These are phyloP conservation scores for Brachypteracias leptosomus DNA, from an alignment of 2,113 vertebrate genomes.

Conservation along the genomic window DNA sequence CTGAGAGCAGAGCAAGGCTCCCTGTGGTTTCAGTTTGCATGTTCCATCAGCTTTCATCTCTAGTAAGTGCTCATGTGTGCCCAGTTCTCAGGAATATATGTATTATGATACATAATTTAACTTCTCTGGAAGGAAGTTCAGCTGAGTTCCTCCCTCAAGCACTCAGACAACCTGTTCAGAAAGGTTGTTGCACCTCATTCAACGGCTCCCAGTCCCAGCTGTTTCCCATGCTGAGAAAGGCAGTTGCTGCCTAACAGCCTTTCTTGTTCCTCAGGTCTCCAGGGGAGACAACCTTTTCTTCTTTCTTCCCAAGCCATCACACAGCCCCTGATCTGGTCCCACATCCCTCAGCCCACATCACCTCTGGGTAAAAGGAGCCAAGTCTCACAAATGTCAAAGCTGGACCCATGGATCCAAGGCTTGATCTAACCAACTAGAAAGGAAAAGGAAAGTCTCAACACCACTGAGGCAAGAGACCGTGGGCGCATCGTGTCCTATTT, in stretches of 20 bases:
- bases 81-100: background rate
- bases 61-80: accelerated
- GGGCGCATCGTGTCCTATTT: background rate
- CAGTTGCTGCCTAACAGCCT: background rate
- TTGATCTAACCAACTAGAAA: background rate
- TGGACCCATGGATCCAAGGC: background rate
- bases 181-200: background rate
- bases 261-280: background rate
- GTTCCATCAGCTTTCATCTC: background rate
- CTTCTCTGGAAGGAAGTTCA: background rate
- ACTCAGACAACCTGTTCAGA: background rate
- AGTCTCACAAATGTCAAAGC: background rate
- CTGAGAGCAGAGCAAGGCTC: background rate
- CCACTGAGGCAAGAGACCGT: background rate
- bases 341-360: background rate
- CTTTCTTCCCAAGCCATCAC: background rate
- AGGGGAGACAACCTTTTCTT: background rate
- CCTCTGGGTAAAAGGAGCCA: accelerated
- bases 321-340: background rate
- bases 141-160: background rate
- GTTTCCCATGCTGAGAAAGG: background rate
- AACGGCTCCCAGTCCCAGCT: background rate
- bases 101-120: background rate
- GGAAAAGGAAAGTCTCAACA: background rate
- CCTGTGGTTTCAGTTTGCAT: background rate